Evolutionary conservation across 2,888 invertebrate species (phyloP).

Genomic region (Amphipyra tragopoginis): DNA sequence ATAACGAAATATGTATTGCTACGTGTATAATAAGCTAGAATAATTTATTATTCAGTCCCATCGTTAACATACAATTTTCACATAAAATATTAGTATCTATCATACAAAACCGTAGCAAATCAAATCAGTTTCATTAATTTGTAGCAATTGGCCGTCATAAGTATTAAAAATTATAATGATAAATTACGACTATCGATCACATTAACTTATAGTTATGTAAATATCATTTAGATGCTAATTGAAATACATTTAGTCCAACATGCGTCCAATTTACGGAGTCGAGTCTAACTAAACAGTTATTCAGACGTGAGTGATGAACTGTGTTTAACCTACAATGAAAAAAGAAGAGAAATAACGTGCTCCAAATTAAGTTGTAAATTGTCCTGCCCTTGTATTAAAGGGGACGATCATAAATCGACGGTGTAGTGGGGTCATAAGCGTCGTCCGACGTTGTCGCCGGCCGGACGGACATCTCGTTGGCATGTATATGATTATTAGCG

Average conservation of each 20-base stretch:
- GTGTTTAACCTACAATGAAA: slow-evolving; percentile 30
- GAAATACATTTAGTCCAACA: slow-evolving; percentile 28
- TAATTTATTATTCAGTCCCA: slow-evolving; percentile 52
- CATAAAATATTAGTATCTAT: slow-evolving; percentile 22
- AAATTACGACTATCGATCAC: slow-evolving; percentile 41
- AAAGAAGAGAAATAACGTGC: slow-evolving; percentile 68
- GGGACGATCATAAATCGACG: slow-evolving; percentile 82
- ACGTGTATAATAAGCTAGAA: slow-evolving; percentile 37
- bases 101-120: slow-evolving; percentile 11
- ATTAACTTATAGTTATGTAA: slow-evolving; percentile 40
- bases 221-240: slow-evolving; percentile 50
- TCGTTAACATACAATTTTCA: slow-evolving; percentile 27
- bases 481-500: slow-evolving; percentile 85
- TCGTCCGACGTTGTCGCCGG: slow-evolving; percentile 71
- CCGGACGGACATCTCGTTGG: slow-evolving; percentile 74
- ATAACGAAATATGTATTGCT: slow-evolving; percentile 51
- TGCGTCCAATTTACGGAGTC: slow-evolving; percentile 34
- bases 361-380: slow-evolving; percentile 86
- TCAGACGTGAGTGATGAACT: slow-evolving; percentile 31
- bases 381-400: slow-evolving; percentile 78
- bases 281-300: slow-evolving; percentile 15
- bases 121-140: slow-evolving; percentile 53
- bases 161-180: slow-evolving; percentile 42
- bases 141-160: slow-evolving; percentile 46
- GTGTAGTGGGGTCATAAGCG: slow-evolving; percentile 82